Evolutionary conservation across 2,113 vertebrate species (phyloP).

Genomic region (Hyaena hyaena): DNA sequence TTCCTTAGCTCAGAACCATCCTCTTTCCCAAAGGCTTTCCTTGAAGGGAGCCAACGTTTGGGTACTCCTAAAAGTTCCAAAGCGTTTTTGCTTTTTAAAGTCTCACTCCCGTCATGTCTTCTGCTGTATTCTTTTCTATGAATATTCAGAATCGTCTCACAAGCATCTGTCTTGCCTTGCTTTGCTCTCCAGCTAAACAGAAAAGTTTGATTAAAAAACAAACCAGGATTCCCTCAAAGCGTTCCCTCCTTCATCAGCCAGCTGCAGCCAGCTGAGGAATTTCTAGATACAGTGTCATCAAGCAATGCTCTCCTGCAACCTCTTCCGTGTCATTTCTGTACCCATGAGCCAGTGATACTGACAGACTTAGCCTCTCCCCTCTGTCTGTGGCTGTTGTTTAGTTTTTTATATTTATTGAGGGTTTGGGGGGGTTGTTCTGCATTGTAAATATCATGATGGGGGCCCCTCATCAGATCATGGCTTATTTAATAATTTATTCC

Average conservation of each 20-base stretch:
- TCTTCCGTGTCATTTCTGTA: neutral
- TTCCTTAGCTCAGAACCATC: no score
- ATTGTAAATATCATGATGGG: conserved; percentile 86
- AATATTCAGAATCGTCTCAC: neutral
- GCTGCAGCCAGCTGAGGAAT: neutral
- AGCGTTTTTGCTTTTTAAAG: neutral
- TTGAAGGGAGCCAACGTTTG: neutral
- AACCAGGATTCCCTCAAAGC: neutral
- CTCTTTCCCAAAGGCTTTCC: neutral
- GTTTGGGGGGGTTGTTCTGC: conserved; percentile 85
- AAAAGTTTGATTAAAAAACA: neutral
- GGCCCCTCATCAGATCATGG: conserved; percentile 63
- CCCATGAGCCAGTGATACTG: neutral
- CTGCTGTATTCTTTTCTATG: neutral
- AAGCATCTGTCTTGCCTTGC: neutral
- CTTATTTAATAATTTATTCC: conserved; percentile 90
- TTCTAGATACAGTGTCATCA: fast-evolving
- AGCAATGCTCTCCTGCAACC: fast-evolving
- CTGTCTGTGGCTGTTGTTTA: neutral
- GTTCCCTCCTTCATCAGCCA: fast-evolving
- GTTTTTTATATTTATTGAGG: conserved; percentile 37
- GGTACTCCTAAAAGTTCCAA: neutral
- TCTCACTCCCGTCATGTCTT: neutral
- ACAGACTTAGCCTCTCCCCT: neutral
- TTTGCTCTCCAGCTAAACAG: neutral